Conservation (phyloP, 2,113 vertebrate genomes). For the Platysteira castanea region DNA sequence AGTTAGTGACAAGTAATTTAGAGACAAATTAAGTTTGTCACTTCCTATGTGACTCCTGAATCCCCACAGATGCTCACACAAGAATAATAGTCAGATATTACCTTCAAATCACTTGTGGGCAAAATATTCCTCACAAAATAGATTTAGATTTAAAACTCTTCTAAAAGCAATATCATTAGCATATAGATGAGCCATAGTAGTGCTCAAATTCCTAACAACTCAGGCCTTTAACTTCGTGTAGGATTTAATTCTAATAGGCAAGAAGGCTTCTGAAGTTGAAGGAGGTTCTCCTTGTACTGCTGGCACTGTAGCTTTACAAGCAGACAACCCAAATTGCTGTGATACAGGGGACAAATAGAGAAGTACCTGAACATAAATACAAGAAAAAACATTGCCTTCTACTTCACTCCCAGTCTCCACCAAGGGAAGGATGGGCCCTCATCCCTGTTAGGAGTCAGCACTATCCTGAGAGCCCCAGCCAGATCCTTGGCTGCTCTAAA, state of each 20-base stretch:
- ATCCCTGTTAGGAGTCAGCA: background rate
- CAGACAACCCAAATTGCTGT: background rate
- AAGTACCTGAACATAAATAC: background rate
- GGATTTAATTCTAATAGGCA: background rate
- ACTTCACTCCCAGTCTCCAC: background rate
- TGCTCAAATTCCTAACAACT: background rate
- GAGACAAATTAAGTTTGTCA: background rate
- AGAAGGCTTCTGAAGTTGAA: background rate
- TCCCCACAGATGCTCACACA: background rate
- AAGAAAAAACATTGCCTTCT: background rate
- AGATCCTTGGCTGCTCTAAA: background rate
- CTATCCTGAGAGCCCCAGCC: background rate
- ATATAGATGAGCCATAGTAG: background rate
- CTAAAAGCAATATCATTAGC: background rate
- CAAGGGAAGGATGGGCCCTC: fast-evolving
- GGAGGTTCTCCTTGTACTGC: background rate
- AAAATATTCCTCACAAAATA: background rate
- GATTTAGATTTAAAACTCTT: background rate
- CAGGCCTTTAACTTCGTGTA: background rate
- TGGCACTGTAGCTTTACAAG: background rate
- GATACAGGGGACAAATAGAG: background rate
- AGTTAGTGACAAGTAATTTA: background rate
- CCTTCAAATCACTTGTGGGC: background rate
- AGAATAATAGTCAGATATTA: background rate
- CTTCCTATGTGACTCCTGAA: background rate